Percentiles rank a stretch among this genome's conserved stretches.
These are phyloP conservation scores for Falco novaeseelandiae DNA, from an alignment of 2,797 vertebrate genomes.

Conservation along the genomic window DNA sequence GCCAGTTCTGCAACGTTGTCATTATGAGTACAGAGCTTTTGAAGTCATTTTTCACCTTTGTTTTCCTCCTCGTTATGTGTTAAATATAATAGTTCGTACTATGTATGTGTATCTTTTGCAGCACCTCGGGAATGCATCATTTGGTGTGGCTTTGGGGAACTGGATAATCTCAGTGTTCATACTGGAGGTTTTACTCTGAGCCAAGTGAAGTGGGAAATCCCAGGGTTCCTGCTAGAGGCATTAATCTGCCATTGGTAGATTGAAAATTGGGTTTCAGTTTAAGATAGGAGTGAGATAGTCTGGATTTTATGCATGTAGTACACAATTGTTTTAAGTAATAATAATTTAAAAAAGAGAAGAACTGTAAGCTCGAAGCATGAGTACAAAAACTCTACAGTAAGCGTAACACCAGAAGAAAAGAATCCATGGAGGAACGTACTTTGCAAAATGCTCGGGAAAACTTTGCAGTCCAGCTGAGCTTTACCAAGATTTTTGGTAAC, in stretches of 20 bases:
- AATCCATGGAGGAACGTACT: background rate
- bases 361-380: background rate
- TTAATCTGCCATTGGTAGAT: background rate
- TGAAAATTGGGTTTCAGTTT: background rate
- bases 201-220: background rate
- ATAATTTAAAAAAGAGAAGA: background rate
- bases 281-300: background rate
- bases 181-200: background rate
- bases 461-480: background rate
- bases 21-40: background rate
- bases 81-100: background rate
- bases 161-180: background rate
- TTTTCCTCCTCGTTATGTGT: background rate
- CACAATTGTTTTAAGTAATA: background rate
- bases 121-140: background rate
- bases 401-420: background rate
- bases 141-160: background rate
- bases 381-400: background rate
- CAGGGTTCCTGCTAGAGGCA: background rate
- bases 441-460: background rate
- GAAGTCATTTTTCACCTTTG: background rate
- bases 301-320: background rate
- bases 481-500: background rate
- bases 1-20: background rate
- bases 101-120: background rate